phyloP scores from a whole-genome alignment of 2,113 vertebrate species.

The Cettia cetti region DNA sequence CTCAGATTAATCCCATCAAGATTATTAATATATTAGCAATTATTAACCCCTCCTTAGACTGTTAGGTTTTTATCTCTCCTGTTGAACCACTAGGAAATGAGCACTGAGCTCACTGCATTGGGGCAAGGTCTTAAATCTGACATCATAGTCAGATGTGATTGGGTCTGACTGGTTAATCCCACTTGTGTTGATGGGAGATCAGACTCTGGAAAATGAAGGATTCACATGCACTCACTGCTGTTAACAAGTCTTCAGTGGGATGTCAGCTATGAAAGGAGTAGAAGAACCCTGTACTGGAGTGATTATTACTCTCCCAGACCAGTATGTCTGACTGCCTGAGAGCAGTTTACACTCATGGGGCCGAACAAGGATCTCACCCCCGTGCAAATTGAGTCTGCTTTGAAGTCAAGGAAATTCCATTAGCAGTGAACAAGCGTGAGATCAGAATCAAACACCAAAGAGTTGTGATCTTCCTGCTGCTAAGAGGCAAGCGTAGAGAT shows the following conservation, averaged over 20 bases:
- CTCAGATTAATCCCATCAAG: not conserved
- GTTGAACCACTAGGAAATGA: not conserved
- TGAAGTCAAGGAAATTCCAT: constrained; percentile 14
- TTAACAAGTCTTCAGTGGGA: not conserved
- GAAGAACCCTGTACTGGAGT: not conserved
- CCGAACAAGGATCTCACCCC: not conserved
- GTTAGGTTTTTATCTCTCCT: not conserved
- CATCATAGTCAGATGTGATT: not conserved
- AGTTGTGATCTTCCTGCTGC: not conserved
- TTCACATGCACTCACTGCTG: not conserved
- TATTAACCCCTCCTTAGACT: not conserved
- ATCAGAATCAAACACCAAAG: constrained; percentile 7
- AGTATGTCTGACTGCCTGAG: not conserved
- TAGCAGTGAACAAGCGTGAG: not conserved
- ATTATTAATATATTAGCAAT: not conserved
- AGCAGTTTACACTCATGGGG: not conserved
- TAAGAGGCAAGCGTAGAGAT: not conserved
- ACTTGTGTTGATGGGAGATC: not conserved
- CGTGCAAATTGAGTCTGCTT: not conserved
- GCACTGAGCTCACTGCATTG: not conserved
- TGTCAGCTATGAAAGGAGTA: not conserved
- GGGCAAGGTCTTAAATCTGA: not conserved
- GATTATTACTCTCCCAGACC: not conserved
- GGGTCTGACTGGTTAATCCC: not conserved
- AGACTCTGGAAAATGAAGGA: not conserved